Conservation (phyloP, 2,888 invertebrate species). For the Euplagia quadripunctaria region DNA sequence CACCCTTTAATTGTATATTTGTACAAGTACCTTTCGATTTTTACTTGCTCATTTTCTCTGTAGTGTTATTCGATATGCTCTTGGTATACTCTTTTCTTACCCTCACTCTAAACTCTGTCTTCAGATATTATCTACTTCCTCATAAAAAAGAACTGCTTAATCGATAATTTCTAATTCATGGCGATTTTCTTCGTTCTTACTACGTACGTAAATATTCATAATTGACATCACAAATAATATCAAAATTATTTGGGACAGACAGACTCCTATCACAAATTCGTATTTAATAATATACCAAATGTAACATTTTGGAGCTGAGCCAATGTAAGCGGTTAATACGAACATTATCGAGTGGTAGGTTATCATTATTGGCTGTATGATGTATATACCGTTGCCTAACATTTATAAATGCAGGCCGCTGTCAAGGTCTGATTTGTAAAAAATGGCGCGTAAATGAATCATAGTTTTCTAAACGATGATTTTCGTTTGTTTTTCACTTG, state of each 20-base stretch:
- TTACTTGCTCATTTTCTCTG: too few relatives aligned
- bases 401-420: constrained; percentile 38
- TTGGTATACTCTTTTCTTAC: too few relatives aligned
- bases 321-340: constrained; percentile 37
- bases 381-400: constrained; percentile 44
- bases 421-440: constrained; percentile 39
- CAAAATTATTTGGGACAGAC: constrained; percentile 3
- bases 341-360: constrained; percentile 52
- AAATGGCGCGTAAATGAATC: constrained; percentile 34
- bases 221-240: neutral
- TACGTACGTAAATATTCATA: neutral
- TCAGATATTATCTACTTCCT: too few relatives aligned
- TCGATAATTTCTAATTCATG: neutral
- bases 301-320: constrained; percentile 32
- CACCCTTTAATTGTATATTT: too few relatives aligned
- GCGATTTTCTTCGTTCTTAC: neutral
- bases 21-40: too few relatives aligned
- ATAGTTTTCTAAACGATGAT: neutral
- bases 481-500: constrained; percentile 8
- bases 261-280: neutral
- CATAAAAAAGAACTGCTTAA: too few relatives aligned
- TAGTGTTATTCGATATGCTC: too few relatives aligned
- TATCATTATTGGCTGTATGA: constrained; percentile 52
- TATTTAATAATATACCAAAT: constrained; percentile 9
- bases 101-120: too few relatives aligned